These are phyloP conservation scores for Scomberomorus guttatus DNA, from an alignment of 2,797 vertebrate genomes.

Conservation along the genomic window DNA sequence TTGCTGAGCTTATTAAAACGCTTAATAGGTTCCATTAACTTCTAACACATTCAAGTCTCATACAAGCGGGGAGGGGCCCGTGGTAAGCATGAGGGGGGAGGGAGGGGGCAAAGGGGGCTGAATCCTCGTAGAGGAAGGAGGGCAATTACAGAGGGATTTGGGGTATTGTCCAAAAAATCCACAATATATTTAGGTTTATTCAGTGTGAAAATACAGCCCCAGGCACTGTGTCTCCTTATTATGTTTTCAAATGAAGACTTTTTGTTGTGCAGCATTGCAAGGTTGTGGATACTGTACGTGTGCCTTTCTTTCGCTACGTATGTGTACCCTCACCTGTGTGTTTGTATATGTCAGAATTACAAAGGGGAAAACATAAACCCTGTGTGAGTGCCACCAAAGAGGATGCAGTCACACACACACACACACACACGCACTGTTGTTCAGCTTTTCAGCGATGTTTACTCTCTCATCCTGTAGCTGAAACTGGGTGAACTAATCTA, in stretches of 20 bases:
- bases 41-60: constrained; percentile 70
- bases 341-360: constrained; percentile 33
- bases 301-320: constrained; percentile 7
- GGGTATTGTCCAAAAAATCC: constrained; percentile 63
- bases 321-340: constrained; percentile 17
- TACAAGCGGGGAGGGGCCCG: constrained; percentile 53
- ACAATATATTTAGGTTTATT: constrained; percentile 56
- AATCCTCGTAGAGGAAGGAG: constrained; percentile 51
- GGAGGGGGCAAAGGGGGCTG: constrained; percentile 7
- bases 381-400: background rate
- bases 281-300: background rate
- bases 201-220: constrained; percentile 46
- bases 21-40: constrained; percentile 87
- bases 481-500: constrained; percentile 60
- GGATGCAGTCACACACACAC: constrained; percentile 11
- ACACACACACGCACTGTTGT: background rate
- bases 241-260: constrained; percentile 34
- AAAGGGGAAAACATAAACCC: background rate
- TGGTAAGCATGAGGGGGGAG: constrained; percentile 24
- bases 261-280: constrained; percentile 9
- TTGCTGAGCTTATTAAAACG: constrained; percentile 86
- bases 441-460: constrained; percentile 41
- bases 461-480: constrained; percentile 29
- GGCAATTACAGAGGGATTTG: constrained; percentile 73
- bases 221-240: constrained; percentile 25